Evolutionary conservation across 2,113 vertebrate genomes (phyloP), one percentile per base, ranked within the genome.

Genomic region (Vulpes lagopus): DNA sequence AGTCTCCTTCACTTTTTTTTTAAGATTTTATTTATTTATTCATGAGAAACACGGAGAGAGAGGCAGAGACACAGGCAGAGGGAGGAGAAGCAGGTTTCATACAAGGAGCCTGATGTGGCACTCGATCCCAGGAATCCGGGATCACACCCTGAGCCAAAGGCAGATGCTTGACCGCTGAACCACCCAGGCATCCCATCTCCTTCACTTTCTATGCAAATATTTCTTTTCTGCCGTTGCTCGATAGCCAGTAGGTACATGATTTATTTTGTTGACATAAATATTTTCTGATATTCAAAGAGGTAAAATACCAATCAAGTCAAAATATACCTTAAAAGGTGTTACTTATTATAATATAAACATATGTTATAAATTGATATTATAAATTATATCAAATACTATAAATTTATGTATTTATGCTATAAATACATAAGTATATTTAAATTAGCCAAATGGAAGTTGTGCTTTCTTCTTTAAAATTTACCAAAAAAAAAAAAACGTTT

Each of bases 231-330:
- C 11, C 7, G 62, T 30, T 95, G 20, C 91, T 91, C 69, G 51
- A 91, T 78, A 95, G 73, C 49, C 32, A 93, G 78, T 10, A 89
- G 89, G 1, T 2, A 9, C 53, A 97, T 92, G 76, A 59, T 87
- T 43, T 91, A 92, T 88, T 95, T 94, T 69, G 16, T 27, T 35
- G 65, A 60, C 16, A 49, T 85, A 79, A 59, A 59, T 57, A 23
- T 73, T 35, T 85, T 87, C 27, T 53, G 0, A 15, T 43, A 15
- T 49, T 64, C 82, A 71, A 76, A 89, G 65, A 95, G 9, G 4
- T 85, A 38, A 79, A 79, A 64, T 74, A 74, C 12, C 35, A 93
- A 64, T 55, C 55, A 20, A 90, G 80, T 81, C 14, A 74, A 91
- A 91, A 76, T 81, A 38, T 85, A 74, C 19, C 14, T 80, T 86